Conservation (phyloP, 2,113 vertebrate species). For the Trematocara marginatum region DNA sequence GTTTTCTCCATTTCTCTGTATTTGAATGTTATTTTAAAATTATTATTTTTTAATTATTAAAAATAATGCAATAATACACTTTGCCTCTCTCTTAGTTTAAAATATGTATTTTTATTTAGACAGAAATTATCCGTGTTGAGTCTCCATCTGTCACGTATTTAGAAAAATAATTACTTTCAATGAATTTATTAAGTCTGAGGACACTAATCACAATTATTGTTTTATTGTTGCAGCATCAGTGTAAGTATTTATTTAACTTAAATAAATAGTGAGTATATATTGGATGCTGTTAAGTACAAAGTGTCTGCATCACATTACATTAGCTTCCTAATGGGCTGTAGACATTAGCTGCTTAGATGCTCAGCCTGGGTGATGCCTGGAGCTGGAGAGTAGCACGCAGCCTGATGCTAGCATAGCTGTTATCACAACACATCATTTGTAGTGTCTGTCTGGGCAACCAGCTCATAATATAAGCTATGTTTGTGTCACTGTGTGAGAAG, state of each 20-base stretch:
- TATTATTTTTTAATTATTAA: neutral
- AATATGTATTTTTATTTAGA: neutral
- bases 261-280: neutral
- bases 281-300: neutral
- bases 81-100: neutral
- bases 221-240: neutral
- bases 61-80: neutral
- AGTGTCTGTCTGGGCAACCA: neutral
- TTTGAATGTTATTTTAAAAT: neutral
- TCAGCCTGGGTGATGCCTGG: neutral
- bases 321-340: neutral
- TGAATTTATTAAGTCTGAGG: neutral
- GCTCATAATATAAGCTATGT: neutral
- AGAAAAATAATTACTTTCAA: neutral
- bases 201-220: neutral
- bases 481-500: neutral
- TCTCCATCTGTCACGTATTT: neutral
- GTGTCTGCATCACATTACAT: neutral
- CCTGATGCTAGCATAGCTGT: neutral
- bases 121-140: neutral
- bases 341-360: neutral
- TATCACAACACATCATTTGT: neutral
- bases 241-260: neutral
- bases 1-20: neutral
- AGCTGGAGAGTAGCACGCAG: neutral